These are phyloP conservation scores for Orthonychiurus folsomi DNA, from an alignment of 2,888 invertebrate species.

Conservation along the genomic window DNA sequence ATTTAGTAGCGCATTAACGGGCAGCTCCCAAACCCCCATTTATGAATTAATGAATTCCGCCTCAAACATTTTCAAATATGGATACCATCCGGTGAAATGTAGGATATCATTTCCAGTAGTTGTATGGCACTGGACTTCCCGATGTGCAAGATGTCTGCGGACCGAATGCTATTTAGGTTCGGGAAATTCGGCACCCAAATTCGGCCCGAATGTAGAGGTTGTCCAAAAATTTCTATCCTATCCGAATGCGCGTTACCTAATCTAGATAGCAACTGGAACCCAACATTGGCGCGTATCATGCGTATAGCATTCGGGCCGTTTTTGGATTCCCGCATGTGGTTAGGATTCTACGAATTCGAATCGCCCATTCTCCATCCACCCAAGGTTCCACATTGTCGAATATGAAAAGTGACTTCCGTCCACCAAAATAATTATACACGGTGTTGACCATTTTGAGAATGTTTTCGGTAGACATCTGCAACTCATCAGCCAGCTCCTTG, in stretches of 20 bases:
- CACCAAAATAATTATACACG: neutral
- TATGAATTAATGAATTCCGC: too few species aligned
- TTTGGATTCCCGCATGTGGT: neutral
- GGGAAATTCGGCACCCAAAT: neutral
- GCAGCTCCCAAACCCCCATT: too few species aligned
- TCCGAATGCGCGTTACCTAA: neutral
- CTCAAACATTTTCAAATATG: too few species aligned
- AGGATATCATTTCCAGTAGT: too few species aligned
- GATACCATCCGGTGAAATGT: too few species aligned
- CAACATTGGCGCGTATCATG: neutral
- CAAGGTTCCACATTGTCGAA: neutral
- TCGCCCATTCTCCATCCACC: neutral
- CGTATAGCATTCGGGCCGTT: neutral
- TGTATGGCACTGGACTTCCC: too few species aligned
- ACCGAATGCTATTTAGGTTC: neutral
- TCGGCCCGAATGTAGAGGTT: neutral
- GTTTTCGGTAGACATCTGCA: neutral
- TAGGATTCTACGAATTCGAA: neutral
- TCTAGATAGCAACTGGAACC: too few species aligned
- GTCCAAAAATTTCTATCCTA: neutral
- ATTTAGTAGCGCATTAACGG: too few species aligned
- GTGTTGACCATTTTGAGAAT: neutral
- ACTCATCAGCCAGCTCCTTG: neutral
- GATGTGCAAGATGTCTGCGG: conserved; percentile 7
- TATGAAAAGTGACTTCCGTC: neutral